Evolutionary conservation across 2,113 vertebrate genomes (phyloP).

Genomic region (Zosterops borbonicus): DNA sequence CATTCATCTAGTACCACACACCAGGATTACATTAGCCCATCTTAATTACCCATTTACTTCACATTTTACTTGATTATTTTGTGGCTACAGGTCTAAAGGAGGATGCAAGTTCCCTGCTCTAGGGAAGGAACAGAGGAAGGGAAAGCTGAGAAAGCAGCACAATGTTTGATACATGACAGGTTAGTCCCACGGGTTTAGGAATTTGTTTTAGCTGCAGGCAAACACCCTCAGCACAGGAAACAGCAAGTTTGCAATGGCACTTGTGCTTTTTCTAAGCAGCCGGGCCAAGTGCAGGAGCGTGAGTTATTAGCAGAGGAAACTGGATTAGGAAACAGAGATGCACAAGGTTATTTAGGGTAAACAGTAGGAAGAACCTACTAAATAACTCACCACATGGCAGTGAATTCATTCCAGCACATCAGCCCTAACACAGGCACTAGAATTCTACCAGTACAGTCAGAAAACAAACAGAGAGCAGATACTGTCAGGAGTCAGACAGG

Average conservation of each 20-base stretch:
- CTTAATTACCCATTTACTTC: not conserved
- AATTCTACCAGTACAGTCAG: not conserved
- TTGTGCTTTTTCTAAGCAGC: not conserved
- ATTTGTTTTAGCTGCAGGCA: slow-evolving; percentile 8
- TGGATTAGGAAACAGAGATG: not conserved
- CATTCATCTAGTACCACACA: not conserved
- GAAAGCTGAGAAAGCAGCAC: not conserved
- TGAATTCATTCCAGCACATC: not conserved
- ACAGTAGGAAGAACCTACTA: not conserved
- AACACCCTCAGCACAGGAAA: slow-evolving; percentile 15
- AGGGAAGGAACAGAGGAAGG: not conserved
- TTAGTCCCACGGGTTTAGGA: not conserved
- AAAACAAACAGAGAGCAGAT: not conserved
- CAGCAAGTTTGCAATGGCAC: not conserved
- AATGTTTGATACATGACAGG: not conserved
- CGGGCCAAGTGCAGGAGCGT: not conserved
- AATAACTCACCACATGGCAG: not conserved
- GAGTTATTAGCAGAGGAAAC: not conserved
- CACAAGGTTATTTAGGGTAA: slow-evolving; percentile 32
- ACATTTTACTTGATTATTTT: not conserved
- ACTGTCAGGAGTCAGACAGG: not conserved
- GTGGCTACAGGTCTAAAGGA: not conserved
- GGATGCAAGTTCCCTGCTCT: not conserved
- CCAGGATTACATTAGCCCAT: not conserved
- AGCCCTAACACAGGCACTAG: not conserved